Conservation (phyloP, 35 echinoderm and acorn worm genomes). For the Anneissia japonica region DNA sequence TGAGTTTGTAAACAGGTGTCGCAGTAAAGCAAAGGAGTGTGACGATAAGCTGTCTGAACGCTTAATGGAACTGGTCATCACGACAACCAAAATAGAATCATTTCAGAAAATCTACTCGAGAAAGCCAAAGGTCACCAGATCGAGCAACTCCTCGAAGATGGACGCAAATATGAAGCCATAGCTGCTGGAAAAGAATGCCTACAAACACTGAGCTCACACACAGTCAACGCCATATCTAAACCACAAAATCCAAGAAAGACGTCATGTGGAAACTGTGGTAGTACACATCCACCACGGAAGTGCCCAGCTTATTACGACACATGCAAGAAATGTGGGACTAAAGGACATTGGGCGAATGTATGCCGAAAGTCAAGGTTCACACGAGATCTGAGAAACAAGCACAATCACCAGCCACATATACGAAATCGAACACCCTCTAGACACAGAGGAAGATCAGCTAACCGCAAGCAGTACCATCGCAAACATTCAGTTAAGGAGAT, state of each 20-base stretch:
- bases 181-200: constrained; percentile 29
- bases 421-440: neutral
- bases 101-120: constrained; percentile 45
- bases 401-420: too few relatives aligned
- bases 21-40: constrained; percentile 24
- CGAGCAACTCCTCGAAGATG: constrained; percentile 43
- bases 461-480: too few relatives aligned
- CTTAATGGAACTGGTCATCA: constrained; percentile 41
- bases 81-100: constrained; percentile 19
- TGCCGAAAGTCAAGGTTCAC: constrained; percentile 17
- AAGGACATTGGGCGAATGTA: constrained; percentile 39
- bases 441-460: too few relatives aligned
- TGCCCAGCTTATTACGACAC: constrained; percentile 61
- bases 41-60: constrained; percentile 18
- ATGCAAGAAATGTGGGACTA: constrained; percentile 40
- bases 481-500: too few relatives aligned
- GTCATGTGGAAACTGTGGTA: constrained; percentile 41
- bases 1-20: constrained; percentile 46
- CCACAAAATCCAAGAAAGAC: neutral
- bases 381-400: neutral
- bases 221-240: neutral
- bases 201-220: neutral
- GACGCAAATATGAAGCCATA: constrained; percentile 41
- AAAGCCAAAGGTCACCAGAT: constrained; percentile 29
- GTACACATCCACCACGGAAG: constrained; percentile 40